A percentile compares a stretch with the other conserved stretches of the same genome.
Evolutionary conservation across 2,113 vertebrate genomes (phyloP).

Genomic region (Apaloderma vittatum): DNA sequence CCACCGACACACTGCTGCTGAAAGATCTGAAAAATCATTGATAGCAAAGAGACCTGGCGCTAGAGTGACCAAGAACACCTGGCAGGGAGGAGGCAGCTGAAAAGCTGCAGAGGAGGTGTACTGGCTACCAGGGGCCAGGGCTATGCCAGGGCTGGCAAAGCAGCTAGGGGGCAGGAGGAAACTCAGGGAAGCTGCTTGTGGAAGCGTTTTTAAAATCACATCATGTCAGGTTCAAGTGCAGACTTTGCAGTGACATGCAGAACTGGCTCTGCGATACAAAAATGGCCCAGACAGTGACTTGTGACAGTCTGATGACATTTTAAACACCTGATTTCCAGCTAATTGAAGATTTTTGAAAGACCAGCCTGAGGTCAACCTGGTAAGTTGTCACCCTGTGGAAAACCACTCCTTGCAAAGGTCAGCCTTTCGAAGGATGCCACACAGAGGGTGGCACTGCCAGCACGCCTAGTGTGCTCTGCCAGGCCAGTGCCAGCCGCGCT

Average conservation of each 20-base stretch:
- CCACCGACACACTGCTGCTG: neutral
- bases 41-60: accelerated
- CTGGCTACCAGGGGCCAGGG: neutral
- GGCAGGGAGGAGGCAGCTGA: accelerated
- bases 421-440: neutral
- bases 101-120: neutral
- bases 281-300: neutral
- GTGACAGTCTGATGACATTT: neutral
- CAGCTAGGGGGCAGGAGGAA: neutral
- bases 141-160: neutral
- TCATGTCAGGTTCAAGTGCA: neutral
- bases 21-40: accelerated
- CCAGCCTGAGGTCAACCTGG: neutral
- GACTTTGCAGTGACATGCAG: neutral
- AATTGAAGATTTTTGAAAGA: neutral
- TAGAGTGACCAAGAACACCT: accelerated
- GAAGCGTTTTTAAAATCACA: neutral
- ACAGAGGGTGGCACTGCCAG: neutral
- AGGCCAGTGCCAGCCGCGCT: neutral
- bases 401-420: neutral
- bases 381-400: neutral
- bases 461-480: accelerated
- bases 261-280: neutral
- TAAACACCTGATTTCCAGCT: neutral
- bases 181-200: neutral